Conservation (phyloP, 2,797 vertebrate genomes). For the Bucorvus abyssinicus region DNA sequence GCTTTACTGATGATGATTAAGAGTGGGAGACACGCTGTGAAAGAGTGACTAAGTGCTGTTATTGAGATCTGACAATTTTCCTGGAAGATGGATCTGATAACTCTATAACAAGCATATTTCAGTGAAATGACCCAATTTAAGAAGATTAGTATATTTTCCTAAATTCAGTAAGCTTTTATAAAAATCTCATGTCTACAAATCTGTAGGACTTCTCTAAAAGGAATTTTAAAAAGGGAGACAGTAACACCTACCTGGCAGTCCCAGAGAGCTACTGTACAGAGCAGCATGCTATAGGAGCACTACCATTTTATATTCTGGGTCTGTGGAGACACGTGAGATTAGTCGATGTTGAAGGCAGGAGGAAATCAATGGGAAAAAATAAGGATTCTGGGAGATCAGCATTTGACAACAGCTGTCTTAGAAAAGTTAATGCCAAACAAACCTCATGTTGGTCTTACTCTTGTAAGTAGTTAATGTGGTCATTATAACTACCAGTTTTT, state of each 20-base stretch:
- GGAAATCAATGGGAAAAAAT: background rate
- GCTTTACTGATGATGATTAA: conserved; percentile 1
- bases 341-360: background rate
- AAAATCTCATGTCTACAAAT: background rate
- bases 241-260: background rate
- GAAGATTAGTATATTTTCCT: conserved; percentile 50
- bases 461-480: background rate
- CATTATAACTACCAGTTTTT: background rate
- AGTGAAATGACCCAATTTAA: conserved; percentile 50
- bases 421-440: background rate
- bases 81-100: conserved; percentile 42
- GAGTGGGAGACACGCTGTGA: conserved; percentile 22
- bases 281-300: background rate
- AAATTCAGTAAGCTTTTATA: conserved; percentile 27
- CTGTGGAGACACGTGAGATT: background rate
- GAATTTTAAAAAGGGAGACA: background rate
- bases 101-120: conserved; percentile 31
- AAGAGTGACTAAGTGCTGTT: conserved; percentile 25
- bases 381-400: background rate
- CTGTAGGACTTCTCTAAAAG: background rate
- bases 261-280: background rate
- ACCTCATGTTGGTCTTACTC: background rate
- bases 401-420: background rate
- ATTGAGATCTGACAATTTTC: conserved; percentile 31
- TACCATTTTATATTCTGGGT: background rate